Evolutionary conservation across 92 coral and sea anemone genomes (phyloP).

Genomic region (Epizoanthus scotinus): DNA sequence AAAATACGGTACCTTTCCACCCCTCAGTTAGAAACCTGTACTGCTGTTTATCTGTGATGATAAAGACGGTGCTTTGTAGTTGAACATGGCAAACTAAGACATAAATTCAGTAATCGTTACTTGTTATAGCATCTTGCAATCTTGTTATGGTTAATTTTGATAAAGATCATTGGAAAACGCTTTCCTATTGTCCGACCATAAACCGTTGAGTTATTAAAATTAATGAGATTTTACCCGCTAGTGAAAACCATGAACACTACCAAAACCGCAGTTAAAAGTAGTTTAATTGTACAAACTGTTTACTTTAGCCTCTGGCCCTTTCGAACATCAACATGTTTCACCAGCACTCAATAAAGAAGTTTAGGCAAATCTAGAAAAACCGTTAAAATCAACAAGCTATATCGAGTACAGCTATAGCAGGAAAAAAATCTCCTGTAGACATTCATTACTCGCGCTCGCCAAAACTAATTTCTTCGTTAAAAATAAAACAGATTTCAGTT

Average conservation of each 20-base stretch:
- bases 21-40: too few species aligned
- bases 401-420: background rate
- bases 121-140: slow-evolving; percentile 31
- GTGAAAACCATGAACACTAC: too few species aligned
- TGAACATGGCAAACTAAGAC: background rate
- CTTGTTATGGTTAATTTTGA: slow-evolving; percentile 20
- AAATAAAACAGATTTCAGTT: background rate
- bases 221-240: slow-evolving; percentile 29
- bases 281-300: background rate
- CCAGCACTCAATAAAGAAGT: background rate
- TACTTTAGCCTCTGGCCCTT: background rate
- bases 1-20: background rate
- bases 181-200: slow-evolving; percentile 19
- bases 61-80: background rate
- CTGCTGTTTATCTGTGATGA: background rate
- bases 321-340: too few species aligned
- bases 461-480: background rate
- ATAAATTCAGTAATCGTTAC: background rate
- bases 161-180: slow-evolving; percentile 27
- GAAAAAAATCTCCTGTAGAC: background rate
- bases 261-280: slow-evolving; percentile 22
- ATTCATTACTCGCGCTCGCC: background rate
- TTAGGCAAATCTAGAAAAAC: slow-evolving; percentile 1
- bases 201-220: slow-evolving; percentile 40
- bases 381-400: background rate